Evolutionary conservation across 2,797 vertebrate species (phyloP).

Genomic region (Labeo calbasu): DNA sequence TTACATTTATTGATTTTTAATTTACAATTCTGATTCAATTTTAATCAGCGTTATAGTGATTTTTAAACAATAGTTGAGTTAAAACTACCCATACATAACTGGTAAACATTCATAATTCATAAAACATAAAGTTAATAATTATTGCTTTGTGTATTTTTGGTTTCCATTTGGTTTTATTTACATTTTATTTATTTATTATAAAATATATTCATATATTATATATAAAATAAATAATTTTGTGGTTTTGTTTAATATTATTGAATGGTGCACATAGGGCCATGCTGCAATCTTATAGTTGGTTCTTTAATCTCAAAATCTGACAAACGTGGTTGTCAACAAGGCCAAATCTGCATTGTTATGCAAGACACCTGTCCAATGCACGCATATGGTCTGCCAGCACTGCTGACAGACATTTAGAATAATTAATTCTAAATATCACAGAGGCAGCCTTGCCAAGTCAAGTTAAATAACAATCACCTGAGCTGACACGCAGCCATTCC

Average conservation of each 20-base stretch:
- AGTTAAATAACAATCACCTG: slow-evolving; percentile 43
- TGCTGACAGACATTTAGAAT: slow-evolving; percentile 28
- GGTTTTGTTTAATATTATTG: background rate
- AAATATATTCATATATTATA: too few species aligned
- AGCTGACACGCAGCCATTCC: slow-evolving; percentile 7
- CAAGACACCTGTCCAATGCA: slow-evolving; percentile 17
- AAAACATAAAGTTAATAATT: background rate
- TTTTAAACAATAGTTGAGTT: too few species aligned
- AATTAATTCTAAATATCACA: slow-evolving; percentile 38
- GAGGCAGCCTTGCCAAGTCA: slow-evolving; percentile 22
- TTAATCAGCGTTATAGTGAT: too few species aligned
- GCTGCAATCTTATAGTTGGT: background rate
- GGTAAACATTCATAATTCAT: background rate
- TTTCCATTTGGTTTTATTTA: background rate
- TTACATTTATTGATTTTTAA: too few species aligned
- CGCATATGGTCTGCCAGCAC: background rate
- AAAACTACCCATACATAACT: too few species aligned
- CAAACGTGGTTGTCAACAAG: background rate
- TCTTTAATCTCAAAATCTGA: background rate
- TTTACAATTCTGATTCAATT: too few species aligned
- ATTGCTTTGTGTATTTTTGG: background rate
- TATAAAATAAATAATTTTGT: background rate
- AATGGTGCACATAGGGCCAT: background rate
- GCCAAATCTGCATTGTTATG: slow-evolving; percentile 4
- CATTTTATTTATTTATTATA: background rate